Evolutionary conservation across 2,888 invertebrate species (phyloP), one percentile per base, ranked within the genome.

Genomic region (Trissoscelio sp.): DNA sequence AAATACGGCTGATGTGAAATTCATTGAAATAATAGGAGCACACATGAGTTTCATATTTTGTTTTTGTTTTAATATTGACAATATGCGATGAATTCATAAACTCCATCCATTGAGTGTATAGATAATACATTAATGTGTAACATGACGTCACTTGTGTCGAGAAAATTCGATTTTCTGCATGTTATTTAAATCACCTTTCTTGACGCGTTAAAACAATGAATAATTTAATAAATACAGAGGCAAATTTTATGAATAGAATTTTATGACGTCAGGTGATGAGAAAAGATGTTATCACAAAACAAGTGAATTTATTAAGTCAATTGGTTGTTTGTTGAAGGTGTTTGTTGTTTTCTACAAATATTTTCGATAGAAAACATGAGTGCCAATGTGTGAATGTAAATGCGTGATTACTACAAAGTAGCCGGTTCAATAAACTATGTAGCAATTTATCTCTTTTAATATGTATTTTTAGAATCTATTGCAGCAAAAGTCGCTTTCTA

Each of bases 71-170:
- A 37, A 37, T 37, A n/a, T n/a, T 37, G n/a, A 37, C n/a, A 37
- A n/a, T 34, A 37, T 14, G 18, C n/a, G 34, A 55, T 34, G 37
- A 6, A 34, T 58, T 58, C 57, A 58, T 58, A 39, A 58, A 58
- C 11, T 55, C 18, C n/a, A 12, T 55, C 31, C 55, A 55, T 55
- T 34, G 18, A 55, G 37, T 28, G 16, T 11, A 55, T n/a, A 28
- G 34, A 37, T 55, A 28, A 37, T 34, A 37, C 24, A 55, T 34
- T 55, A 16, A 34, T 16, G 20, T 34, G 34, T 31, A 55, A 55
- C 53, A 4, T 28, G 14, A 20, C 37, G 37, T 55, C 55, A 34
- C 20, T 55, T 18, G 31, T 34, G n/a, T 5, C n/a, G 11, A 34
- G 55, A 37, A 37, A 37, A n/a, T 37, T 37, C 37, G 37, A 37